Evolutionary conservation across 1,140 invertebrate genomes (phyloP).

Genomic region (Periplaneta americana): DNA sequence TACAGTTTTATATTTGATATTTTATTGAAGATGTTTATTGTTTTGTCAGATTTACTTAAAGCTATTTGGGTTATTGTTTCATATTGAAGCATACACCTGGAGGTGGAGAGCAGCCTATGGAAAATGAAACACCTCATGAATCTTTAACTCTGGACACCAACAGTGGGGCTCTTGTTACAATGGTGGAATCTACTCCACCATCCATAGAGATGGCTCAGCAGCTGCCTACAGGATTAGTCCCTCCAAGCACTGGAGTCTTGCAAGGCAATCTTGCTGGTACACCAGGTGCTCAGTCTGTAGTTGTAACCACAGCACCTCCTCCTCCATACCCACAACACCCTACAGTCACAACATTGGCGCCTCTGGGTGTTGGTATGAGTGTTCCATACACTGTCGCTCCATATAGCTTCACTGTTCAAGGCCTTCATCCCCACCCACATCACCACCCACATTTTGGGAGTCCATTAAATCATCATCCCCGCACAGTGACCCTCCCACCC

Average conservation of each 20-base stretch:
- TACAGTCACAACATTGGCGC: slow-evolving; percentile 42
- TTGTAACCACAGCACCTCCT: slow-evolving; percentile 35
- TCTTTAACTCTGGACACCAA: slow-evolving; percentile 44
- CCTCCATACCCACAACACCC: slow-evolving; percentile 43
- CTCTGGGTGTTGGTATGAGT: slow-evolving; percentile 39
- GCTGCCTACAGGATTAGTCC: slow-evolving; percentile 9
- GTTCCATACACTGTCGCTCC: slow-evolving; percentile 52
- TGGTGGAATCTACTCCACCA: slow-evolving; percentile 43
- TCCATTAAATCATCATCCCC: slow-evolving; percentile 41
- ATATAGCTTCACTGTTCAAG: slow-evolving; percentile 44
- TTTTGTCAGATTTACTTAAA: background rate
- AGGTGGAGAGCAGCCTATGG: slow-evolving; percentile 44
- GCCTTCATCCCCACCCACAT: slow-evolving; percentile 36
- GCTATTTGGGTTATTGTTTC: background rate
- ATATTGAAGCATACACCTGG: slow-evolving; percentile 48
- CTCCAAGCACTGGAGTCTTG: slow-evolving; percentile 17
- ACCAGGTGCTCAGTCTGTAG: slow-evolving; percentile 2
- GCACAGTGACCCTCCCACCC: slow-evolving; percentile 13
- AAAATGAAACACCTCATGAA: slow-evolving; percentile 50
- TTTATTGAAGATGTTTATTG: background rate
- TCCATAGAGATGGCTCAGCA: slow-evolving; percentile 33
- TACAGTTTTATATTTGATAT: background rate
- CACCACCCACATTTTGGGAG: slow-evolving; percentile 43
- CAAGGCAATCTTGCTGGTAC: background rate
- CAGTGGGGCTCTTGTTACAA: slow-evolving; percentile 34